Evolutionary conservation across 2,888 invertebrate species (phyloP).

Genomic region (Sepiola atlantica): DNA sequence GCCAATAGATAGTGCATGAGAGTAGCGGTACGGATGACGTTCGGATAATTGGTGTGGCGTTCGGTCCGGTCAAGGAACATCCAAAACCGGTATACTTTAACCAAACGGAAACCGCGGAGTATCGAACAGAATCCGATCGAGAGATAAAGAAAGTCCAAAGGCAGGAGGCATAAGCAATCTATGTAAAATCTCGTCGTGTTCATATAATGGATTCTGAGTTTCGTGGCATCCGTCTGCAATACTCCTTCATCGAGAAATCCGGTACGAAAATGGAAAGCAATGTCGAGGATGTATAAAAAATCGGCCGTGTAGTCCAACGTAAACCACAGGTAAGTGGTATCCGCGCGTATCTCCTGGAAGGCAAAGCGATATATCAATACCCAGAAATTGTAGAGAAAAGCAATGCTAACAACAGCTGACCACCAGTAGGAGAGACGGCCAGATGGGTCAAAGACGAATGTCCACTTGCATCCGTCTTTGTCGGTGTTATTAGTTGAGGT

Average conservation of each 20-base stretch:
- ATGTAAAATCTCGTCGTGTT: slow-evolving; percentile 98
- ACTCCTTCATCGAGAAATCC: slow-evolving; percentile 98
- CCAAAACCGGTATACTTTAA: slow-evolving; percentile 98
- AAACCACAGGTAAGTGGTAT: slow-evolving; percentile 95
- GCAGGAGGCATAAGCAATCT: slow-evolving; percentile 97
- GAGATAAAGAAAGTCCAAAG: slow-evolving; percentile 97
- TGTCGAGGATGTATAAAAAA: slow-evolving; percentile 95
- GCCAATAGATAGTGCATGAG: slow-evolving; percentile 90
- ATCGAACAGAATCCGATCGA: slow-evolving; percentile 96
- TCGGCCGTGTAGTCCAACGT: slow-evolving; percentile 97
- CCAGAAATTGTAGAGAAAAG: slow-evolving; percentile 75
- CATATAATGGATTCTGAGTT: slow-evolving; percentile 96
- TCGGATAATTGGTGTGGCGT: slow-evolving; percentile 98
- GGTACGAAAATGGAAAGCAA: slow-evolving; percentile 96
- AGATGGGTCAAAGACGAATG: slow-evolving; percentile 98
- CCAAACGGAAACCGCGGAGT: slow-evolving; percentile 93
- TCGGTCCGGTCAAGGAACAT: slow-evolving; percentile 98
- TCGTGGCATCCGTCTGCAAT: slow-evolving; percentile 93
- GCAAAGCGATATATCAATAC: slow-evolving; percentile 96
- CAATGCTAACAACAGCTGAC: slow-evolving; percentile 74
- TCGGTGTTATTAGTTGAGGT: slow-evolving; percentile 77
- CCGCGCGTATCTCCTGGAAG: slow-evolving; percentile 92
- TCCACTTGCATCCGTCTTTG: slow-evolving; percentile 80
- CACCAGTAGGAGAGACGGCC: slow-evolving; percentile 83
- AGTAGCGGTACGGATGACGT: slow-evolving; percentile 81